A percentile compares a stretch with the other conserved stretches of the same genome.
phyloP scores from a whole-genome alignment of 2,888 invertebrate genomes.

The Agonopterix subpropinquella region DNA sequence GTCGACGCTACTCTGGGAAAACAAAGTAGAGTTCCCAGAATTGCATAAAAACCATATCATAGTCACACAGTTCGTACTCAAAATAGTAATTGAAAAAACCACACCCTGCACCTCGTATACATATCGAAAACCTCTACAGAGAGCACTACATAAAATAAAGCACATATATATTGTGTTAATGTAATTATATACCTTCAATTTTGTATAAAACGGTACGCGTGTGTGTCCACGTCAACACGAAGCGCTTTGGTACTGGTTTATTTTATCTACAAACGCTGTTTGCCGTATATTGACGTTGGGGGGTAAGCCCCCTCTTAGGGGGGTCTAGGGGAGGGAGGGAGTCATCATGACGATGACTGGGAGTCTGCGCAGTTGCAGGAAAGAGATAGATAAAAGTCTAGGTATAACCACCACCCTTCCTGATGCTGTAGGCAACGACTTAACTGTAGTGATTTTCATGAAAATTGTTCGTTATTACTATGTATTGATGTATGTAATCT shows the following conservation, averaged over 20 bases:
- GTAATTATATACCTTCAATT: slow-evolving; percentile 65
- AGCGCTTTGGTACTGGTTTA: slow-evolving; percentile 35
- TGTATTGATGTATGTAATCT: slow-evolving; percentile 17
- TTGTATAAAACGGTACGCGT: slow-evolving; percentile 48
- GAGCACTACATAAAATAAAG: neutral
- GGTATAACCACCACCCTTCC: slow-evolving; percentile 22
- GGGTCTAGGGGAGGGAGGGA: slow-evolving; percentile 12
- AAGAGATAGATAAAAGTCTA: slow-evolving; percentile 44
- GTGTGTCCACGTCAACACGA: slow-evolving; percentile 17
- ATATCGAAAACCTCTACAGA: neutral
- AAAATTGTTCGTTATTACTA: slow-evolving; percentile 32
- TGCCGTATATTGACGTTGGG: slow-evolving; percentile 58
- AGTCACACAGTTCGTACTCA: too few relatives aligned
- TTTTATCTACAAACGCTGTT: slow-evolving; percentile 54
- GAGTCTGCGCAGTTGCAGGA: slow-evolving; percentile 60
- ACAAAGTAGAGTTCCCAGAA: too few relatives aligned
- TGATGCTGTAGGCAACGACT: slow-evolving; percentile 22
- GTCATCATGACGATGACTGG: slow-evolving; percentile 58
- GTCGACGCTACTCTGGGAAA: too few relatives aligned
- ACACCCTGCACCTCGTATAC: slow-evolving; percentile 3
- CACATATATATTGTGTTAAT: slow-evolving; percentile 28
- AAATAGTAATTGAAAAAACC: neutral
- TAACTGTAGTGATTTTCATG: slow-evolving; percentile 43
- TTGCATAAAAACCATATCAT: too few relatives aligned
- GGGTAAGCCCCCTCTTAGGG: slow-evolving; percentile 13